Evolutionary conservation across 1,140 invertebrate species (phyloP).

Genomic region (Sarcophaga peregrina): DNA sequence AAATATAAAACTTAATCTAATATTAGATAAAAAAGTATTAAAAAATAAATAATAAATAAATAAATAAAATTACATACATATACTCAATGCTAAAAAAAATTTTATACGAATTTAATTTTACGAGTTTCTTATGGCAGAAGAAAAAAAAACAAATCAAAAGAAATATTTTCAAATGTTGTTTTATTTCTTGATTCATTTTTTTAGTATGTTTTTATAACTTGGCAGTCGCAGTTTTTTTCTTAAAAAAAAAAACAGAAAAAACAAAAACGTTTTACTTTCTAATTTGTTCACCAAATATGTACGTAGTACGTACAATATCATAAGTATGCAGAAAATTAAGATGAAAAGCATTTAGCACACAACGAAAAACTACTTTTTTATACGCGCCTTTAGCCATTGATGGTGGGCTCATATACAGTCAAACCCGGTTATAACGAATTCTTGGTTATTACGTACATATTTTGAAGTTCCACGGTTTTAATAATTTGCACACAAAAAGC

Average conservation of each 20-base stretch:
- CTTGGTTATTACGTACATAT: too few relatives aligned
- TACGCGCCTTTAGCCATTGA: conserved; percentile 20
- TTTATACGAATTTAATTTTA: too few relatives aligned
- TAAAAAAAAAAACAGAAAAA: background rate
- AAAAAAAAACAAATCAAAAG: conserved; percentile 15
- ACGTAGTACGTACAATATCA: background rate
- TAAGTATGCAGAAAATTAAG: conserved; percentile 10
- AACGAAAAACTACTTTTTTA: conserved; percentile 11
- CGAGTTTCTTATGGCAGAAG: background rate
- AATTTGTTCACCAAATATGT: conserved; percentile 37
- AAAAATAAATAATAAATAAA: background rate
- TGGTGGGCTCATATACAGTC: background rate
- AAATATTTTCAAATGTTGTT: conserved; percentile 1
- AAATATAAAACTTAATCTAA: conserved; percentile 20
- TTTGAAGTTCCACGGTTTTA: too few relatives aligned
- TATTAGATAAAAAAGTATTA: background rate
- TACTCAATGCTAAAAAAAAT: background rate
- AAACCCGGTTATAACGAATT: too few relatives aligned
- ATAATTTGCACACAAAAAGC: too few relatives aligned
- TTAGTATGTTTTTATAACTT: too few relatives aligned
- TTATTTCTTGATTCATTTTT: background rate
- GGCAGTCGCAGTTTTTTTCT: too few relatives aligned
- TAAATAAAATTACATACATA: conserved; percentile 13
- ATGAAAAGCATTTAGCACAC: background rate
- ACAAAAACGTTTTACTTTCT: conserved; percentile 27